These are phyloP conservation scores for Gasteruption jaculator DNA, from an alignment of 2,888 invertebrate genomes.

Conservation along the genomic window DNA sequence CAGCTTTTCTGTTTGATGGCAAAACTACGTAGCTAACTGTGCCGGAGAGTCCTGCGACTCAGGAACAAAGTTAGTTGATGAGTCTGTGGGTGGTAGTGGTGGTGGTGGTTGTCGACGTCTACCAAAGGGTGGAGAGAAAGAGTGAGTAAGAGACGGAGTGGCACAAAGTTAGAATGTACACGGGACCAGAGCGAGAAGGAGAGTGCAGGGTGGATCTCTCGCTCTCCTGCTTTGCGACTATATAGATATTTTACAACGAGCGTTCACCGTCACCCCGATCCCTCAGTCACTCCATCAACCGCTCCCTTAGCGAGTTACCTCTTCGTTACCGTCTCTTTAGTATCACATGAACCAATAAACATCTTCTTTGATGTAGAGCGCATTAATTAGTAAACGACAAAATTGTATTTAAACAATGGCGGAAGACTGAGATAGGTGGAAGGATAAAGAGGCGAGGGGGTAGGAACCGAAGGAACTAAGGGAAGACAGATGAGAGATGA, in stretches of 20 bases:
- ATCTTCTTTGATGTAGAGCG: conserved; percentile 56
- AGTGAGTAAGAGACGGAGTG: conserved; percentile 16
- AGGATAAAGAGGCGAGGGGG: conserved; percentile 11
- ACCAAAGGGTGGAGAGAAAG: conserved; percentile 25
- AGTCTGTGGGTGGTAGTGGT: conserved; percentile 40
- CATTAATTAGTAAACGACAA: conserved; percentile 62
- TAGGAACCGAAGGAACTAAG: conserved; percentile 17
- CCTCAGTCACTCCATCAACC: conserved; percentile 37
- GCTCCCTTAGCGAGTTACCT: conserved; percentile 48
- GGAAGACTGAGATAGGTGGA: conserved; percentile 32
- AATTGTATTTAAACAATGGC: conserved; percentile 61
- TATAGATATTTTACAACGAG: conserved; percentile 35
- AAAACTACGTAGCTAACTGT: conserved; percentile 45
- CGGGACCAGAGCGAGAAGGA: conserved; percentile 23
- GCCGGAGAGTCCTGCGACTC: conserved; percentile 43
- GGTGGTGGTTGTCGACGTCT: conserved; percentile 27
- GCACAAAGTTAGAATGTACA: too few species aligned
- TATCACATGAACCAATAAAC: conserved; percentile 55
- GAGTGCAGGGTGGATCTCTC: conserved; percentile 20
- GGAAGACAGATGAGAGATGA: conserved; percentile 5
- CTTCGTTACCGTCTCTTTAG: conserved; percentile 54
- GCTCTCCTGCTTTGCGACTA: conserved; percentile 28
- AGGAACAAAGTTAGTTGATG: conserved; percentile 50
- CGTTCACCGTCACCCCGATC: conserved; percentile 25
- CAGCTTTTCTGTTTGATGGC: conserved; percentile 45